Percentiles rank a stretch among this genome's conserved stretches.
phyloP scores from a whole-genome alignment of 2,888 invertebrate genomes.

The Drymonia ruficornis region DNA sequence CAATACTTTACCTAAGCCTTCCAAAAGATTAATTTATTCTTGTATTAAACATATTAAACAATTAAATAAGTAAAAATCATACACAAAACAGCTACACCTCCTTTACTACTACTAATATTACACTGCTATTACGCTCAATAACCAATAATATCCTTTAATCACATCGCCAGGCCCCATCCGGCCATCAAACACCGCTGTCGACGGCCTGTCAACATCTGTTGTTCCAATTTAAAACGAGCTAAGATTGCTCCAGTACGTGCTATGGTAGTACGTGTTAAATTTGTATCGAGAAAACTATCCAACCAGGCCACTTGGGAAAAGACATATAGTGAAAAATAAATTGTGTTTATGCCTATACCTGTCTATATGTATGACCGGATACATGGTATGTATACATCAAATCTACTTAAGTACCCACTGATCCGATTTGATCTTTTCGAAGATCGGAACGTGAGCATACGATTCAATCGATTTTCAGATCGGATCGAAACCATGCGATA shows the following conservation, averaged over 20 bases:
- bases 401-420: too few relatives aligned
- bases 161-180: slow-evolving; percentile 66
- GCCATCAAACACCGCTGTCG: slow-evolving; percentile 65
- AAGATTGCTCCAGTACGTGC: slow-evolving; percentile 43
- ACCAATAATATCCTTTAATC: slow-evolving; percentile 64
- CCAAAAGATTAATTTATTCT: too few relatives aligned
- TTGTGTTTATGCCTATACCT: background rate
- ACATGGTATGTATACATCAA: too few relatives aligned
- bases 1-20: too few relatives aligned
- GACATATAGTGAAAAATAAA: background rate
- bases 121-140: slow-evolving; percentile 47
- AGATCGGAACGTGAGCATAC: too few relatives aligned
- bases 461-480: too few relatives aligned
- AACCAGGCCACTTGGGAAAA: background rate
- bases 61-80: background rate
- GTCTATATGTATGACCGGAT: background rate
- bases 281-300: slow-evolving; percentile 8
- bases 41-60: too few relatives aligned
- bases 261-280: slow-evolving; percentile 31
- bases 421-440: too few relatives aligned
- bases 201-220: slow-evolving; percentile 77
- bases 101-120: slow-evolving; percentile 4
- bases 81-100: background rate
- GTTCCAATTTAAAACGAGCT: slow-evolving; percentile 72
- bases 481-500: too few relatives aligned